A percentile compares a stretch with the other conserved stretches of the same genome.
Conservation (phyloP, 2,888 invertebrate species). For the Lathronympha strigana region DNA sequence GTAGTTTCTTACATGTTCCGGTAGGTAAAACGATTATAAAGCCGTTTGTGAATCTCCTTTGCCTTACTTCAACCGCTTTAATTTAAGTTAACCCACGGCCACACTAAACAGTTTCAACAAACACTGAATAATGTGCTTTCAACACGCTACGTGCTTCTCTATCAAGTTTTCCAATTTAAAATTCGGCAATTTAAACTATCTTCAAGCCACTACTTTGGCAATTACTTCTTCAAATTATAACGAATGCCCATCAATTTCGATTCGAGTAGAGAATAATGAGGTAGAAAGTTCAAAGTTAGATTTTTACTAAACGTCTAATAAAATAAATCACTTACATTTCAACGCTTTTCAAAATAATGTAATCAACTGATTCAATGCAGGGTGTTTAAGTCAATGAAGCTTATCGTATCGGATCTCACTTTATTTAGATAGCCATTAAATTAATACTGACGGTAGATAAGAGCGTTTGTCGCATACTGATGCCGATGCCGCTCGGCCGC, state of each 20-base stretch:
- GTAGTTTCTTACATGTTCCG: constrained; percentile 41
- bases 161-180: constrained; percentile 57
- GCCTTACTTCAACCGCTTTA: constrained; percentile 60
- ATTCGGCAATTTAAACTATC: constrained; percentile 50
- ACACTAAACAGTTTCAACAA: constrained; percentile 65
- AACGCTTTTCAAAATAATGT: constrained; percentile 68
- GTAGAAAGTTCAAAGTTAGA: constrained; percentile 50
- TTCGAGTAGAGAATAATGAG: constrained; percentile 42
- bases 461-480: constrained; percentile 71
- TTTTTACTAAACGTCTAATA: constrained; percentile 48
- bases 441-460: constrained; percentile 75
- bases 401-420: constrained; percentile 80
- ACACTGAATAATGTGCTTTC: constrained; percentile 66
- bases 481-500: constrained; percentile 59
- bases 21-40: constrained; percentile 42
- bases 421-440: constrained; percentile 81
- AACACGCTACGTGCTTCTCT: constrained; percentile 59
- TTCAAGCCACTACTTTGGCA: constrained; percentile 25
- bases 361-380: constrained; percentile 69
- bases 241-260: constrained; percentile 31
- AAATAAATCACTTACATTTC: constrained; percentile 67
- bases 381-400: constrained; percentile 73
- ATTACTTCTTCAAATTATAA: constrained; percentile 29
- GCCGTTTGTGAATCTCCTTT: constrained; percentile 45
- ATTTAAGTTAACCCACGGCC: constrained; percentile 66